Percentiles rank a stretch among this genome's conserved stretches.
phyloP scores from a whole-genome alignment of 2,797 vertebrate genomes.

The Tadarida brasiliensis region DNA sequence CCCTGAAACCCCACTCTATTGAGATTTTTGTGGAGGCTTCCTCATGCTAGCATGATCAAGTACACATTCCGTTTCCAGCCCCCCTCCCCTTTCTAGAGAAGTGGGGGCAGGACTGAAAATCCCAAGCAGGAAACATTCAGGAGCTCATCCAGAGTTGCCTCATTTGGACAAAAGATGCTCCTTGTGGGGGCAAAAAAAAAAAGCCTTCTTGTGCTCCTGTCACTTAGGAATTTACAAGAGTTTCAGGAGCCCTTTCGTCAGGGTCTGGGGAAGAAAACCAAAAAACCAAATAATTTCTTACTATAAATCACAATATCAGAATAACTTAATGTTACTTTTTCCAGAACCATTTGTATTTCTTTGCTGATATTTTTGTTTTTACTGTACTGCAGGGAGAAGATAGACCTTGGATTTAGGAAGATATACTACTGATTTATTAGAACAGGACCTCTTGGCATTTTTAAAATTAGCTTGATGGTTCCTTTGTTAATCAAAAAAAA shows the following conservation, averaged over 20 bases:
- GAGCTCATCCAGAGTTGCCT: neutral
- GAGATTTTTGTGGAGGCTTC: neutral
- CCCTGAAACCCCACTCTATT: neutral
- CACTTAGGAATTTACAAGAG: neutral
- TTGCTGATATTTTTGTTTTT: conserved; percentile 23
- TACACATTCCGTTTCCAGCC: neutral
- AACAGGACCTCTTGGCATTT: neutral
- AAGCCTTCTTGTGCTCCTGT: neutral
- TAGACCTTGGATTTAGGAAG: neutral
- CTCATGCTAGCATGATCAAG: neutral
- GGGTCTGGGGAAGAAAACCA: neutral
- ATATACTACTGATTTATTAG: conserved; percentile 39
- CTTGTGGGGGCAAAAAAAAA: too few relatives aligned
- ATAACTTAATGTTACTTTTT: conserved; percentile 15
- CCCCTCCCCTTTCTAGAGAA: neutral
- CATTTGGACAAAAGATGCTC: neutral
- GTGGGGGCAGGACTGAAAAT: neutral
- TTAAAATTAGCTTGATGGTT: neutral
- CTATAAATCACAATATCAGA: neutral
- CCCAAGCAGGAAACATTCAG: neutral
- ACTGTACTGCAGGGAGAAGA: neutral
- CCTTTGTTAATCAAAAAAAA: too few relatives aligned
- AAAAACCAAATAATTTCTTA: neutral
- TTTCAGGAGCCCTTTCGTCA: neutral
- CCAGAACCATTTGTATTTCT: neutral